Conservation (phyloP, 2,888 invertebrate genomes). For the Philaethria dido region DNA sequence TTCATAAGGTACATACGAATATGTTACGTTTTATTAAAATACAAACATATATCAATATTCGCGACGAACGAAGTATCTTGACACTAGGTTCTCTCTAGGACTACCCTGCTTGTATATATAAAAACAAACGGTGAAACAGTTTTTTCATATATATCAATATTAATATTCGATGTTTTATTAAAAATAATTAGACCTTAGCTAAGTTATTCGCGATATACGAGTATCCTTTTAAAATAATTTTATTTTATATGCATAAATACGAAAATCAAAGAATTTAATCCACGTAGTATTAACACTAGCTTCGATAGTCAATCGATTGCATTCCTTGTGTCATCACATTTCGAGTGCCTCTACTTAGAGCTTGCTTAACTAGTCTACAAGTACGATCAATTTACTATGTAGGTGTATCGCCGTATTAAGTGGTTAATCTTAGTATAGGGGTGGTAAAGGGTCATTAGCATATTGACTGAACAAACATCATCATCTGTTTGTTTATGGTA, state of each 20-base stretch:
- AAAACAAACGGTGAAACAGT: no score
- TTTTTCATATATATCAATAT: no score
- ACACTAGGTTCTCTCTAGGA: no score
- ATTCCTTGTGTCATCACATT: slow-evolving; percentile 19
- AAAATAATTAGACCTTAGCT: no score
- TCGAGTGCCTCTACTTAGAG: slow-evolving; percentile 5
- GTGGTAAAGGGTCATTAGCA: slow-evolving; percentile 38
- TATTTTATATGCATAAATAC: not conserved
- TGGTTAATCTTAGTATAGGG: slow-evolving; percentile 37
- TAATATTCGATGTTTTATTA: no score
- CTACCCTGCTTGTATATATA: no score
- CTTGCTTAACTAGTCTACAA: slow-evolving; percentile 7
- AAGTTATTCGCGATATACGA: no score
- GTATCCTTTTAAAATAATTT: not conserved
- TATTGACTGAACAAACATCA: slow-evolving; percentile 40
- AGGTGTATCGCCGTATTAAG: slow-evolving; percentile 25
- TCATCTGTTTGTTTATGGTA: slow-evolving; percentile 28
- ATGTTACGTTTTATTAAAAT: no score
- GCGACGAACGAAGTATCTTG: no score
- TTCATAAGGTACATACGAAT: no score
- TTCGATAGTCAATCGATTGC: slow-evolving; percentile 5
- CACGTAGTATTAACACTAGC: not conserved
- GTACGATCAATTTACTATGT: slow-evolving; percentile 4
- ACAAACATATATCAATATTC: no score
- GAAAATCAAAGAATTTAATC: not conserved